Percentiles rank a stretch among this genome's conserved stretches.
Evolutionary conservation across 1,140 invertebrate genomes (phyloP).

Genomic region (Planococcus citri): DNA sequence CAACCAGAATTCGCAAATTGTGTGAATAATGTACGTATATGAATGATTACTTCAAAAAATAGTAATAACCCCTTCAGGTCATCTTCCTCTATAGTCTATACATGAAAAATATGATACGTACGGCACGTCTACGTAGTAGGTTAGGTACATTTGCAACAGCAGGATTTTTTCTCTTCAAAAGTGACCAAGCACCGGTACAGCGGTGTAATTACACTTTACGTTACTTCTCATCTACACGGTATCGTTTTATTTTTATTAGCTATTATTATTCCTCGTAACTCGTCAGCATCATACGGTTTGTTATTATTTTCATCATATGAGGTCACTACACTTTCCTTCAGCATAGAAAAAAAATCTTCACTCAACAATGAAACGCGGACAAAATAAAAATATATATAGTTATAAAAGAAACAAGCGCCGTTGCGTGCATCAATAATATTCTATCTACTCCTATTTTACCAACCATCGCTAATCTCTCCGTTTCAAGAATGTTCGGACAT

Average conservation of each 20-base stretch:
- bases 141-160: too few relatives aligned
- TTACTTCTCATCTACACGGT: not conserved
- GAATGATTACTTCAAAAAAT: too few relatives aligned
- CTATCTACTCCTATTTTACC: not conserved
- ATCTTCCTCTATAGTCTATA: too few relatives aligned
- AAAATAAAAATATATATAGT: not conserved
- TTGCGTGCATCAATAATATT: constrained; percentile 7
- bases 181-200: not conserved
- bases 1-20: too few relatives aligned
- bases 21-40: too few relatives aligned
- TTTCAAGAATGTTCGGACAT: too few relatives aligned
- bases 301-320: not conserved
- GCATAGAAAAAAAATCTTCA: not conserved
- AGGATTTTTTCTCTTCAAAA: too few relatives aligned
- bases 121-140: too few relatives aligned
- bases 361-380: not conserved
- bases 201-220: not conserved
- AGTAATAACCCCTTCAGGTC: too few relatives aligned
- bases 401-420: not conserved
- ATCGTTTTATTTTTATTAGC: constrained; percentile 8
- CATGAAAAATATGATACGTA: too few relatives aligned
- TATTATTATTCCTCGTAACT: not conserved
- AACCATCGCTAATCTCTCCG: too few relatives aligned
- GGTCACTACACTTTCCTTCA: constrained; percentile 6
- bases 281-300: not conserved